Percentiles rank a stretch among this genome's conserved stretches.
phyloP scores from a whole-genome alignment of 2,113 vertebrate species.

The Lepisosteus osseus region DNA sequence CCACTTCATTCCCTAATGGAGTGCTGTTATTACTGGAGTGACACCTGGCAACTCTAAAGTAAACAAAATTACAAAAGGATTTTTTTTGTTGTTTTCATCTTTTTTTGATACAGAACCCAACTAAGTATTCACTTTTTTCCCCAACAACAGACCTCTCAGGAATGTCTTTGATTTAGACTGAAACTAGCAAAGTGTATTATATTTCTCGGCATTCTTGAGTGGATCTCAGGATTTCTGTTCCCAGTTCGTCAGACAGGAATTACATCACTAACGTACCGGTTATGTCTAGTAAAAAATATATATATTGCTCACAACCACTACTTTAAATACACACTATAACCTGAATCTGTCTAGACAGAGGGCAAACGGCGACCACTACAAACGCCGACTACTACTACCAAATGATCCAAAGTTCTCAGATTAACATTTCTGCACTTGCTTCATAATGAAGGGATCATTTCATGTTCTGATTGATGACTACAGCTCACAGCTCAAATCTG shows the following conservation, averaged over 20 bases:
- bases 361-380: constrained; percentile 19
- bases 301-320: constrained; percentile 16
- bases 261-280: constrained; percentile 19
- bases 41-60: too few species aligned
- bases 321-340: constrained; percentile 27
- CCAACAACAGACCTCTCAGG: neutral
- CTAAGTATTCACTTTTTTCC: constrained; percentile 7
- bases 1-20: too few species aligned
- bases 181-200: constrained; percentile 14
- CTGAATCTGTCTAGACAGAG: constrained; percentile 30
- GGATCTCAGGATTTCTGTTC: constrained; percentile 4
- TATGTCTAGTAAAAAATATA: neutral
- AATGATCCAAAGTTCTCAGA: constrained; percentile 25
- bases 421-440: neutral
- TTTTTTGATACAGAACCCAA: neutral
- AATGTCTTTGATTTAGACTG: constrained; percentile 20
- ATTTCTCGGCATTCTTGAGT: constrained; percentile 21
- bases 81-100: neutral
- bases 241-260: constrained; percentile 24
- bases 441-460: too few species aligned
- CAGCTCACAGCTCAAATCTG: too few species aligned
- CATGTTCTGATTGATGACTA: too few species aligned
- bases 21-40: too few species aligned
- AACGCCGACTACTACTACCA: neutral
- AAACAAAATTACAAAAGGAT: too few species aligned